Base-by-base conservation (phyloP, 2,797 vertebrate genomes). In the Karalla daura region DNA sequence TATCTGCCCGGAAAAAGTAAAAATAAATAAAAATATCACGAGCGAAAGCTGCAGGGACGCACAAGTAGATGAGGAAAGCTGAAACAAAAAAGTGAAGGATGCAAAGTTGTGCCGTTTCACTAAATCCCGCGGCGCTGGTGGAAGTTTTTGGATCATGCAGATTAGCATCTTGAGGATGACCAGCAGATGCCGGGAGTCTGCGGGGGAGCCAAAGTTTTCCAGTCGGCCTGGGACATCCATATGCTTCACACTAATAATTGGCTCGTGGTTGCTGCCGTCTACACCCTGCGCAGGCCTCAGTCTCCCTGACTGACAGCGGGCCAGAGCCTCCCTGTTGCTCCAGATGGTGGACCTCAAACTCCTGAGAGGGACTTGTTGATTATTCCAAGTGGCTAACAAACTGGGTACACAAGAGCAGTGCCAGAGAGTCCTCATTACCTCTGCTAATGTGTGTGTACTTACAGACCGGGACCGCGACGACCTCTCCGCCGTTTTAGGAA, bases 361-460 rank as follows among this genome's bases (percentile, higher is more conserved):
- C 60, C 56, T 43, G 33, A 56, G 69, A 68, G 53, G 73, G 46
- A 65, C 50, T 55, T 33, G 36, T 56, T 66, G 47, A 63, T 79
- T 53, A 45, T 74, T 85, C 67, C 54, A 70, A 83, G 63, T 65
- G 74, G 49, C 53, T 41, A 64, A 78, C 54, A 77, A 81, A 72
- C 47, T 9, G 6, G 65, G 15, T 5, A 66, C 62, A 71, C 27
- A 49, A 33, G 25, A 20, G 27, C 41, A 37, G 21, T 0, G 30
- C 32, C 25, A 75, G 18, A 30, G 35, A 30, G 45, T 60, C 45
- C 72, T 25, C 43, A 30, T 54, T 11, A 20, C 23, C 37, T 50
- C 37, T 23, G 24, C 28, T 32, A 10, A 4, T 63, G 8, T 18
- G 4, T 63, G 8, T 18, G 33, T 46, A 24, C 61, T 43, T 56